Conservation (phyloP, 2,888 invertebrate genomes). For the Drosophila maculinotata region DNA sequence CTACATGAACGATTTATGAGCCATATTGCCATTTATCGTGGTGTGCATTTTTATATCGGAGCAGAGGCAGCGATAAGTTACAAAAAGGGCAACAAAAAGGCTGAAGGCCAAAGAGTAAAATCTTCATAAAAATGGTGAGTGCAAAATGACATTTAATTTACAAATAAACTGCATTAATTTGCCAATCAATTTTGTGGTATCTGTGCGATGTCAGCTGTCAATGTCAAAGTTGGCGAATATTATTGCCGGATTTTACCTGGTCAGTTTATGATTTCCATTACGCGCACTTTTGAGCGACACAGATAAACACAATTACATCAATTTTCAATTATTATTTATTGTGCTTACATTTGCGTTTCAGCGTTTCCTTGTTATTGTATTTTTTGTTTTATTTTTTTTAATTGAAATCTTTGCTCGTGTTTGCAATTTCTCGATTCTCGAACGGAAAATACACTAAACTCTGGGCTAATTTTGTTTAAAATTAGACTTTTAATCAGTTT, state of each 20-base stretch:
- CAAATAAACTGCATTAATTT: conserved; percentile 22
- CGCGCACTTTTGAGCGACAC: conserved; percentile 46
- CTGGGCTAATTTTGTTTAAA: conserved; percentile 29
- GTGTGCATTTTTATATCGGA: neutral
- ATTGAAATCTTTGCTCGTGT: conserved; percentile 9
- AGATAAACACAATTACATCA: conserved; percentile 48
- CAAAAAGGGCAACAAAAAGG: neutral
- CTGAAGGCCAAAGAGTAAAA: neutral
- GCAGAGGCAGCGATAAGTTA: neutral
- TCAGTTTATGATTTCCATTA: conserved; percentile 51
- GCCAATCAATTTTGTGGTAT: conserved; percentile 42
- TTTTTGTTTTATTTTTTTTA: conserved; percentile 11
- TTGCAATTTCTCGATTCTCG: no score
- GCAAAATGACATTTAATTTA: conserved; percentile 16
- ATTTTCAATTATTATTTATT: conserved; percentile 57
- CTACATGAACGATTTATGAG: conserved; percentile 24
- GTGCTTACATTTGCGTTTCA: conserved; percentile 57
- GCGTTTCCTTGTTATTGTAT: conserved; percentile 47
- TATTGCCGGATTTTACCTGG: conserved; percentile 49
- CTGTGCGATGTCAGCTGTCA: conserved; percentile 46
- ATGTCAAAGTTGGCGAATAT: conserved; percentile 33
- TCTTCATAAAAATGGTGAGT: neutral
- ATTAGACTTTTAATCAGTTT: conserved; percentile 42
- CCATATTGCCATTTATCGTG: conserved; percentile 31
- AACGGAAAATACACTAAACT: conserved; percentile 3